Percentiles rank a stretch among this genome's conserved stretches.
Conservation (phyloP, 2,888 invertebrate genomes). For the Ennomos fuscantarius region DNA sequence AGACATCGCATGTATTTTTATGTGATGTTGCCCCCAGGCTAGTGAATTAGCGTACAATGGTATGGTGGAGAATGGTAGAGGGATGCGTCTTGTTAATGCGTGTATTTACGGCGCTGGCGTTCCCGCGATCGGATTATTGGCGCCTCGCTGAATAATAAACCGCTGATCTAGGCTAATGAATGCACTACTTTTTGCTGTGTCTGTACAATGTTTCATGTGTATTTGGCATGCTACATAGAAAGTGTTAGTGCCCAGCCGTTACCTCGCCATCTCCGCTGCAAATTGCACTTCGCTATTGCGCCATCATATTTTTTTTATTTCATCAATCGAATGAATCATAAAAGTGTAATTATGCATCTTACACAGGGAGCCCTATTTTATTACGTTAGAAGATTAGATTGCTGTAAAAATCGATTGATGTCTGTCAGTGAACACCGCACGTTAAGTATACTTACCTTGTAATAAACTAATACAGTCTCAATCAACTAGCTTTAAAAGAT, state of each 20-base stretch:
- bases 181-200: slow-evolving; percentile 51
- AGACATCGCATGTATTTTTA: slow-evolving; percentile 45
- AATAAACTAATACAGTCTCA: slow-evolving; percentile 1
- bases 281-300: slow-evolving; percentile 30
- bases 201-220: slow-evolving; percentile 13
- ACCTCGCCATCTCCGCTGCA: slow-evolving; percentile 16
- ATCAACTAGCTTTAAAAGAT: too few relatives aligned
- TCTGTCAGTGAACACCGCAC: slow-evolving; percentile 8
- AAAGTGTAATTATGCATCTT: slow-evolving; percentile 34
- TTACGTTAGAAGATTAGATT: slow-evolving; percentile 24
- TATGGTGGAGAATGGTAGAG: slow-evolving; percentile 5
- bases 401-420: slow-evolving; percentile 26
- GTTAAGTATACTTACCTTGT: slow-evolving; percentile 1
- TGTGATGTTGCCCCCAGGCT: slow-evolving; percentile 52
- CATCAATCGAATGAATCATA: slow-evolving; percentile 23
- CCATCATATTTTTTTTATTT: slow-evolving; percentile 27
- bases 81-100: slow-evolving; percentile 50
- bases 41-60: slow-evolving; percentile 31
- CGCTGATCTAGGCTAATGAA: slow-evolving; percentile 70
- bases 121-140: slow-evolving; percentile 67
- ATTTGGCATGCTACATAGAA: slow-evolving; percentile 1
- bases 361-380: slow-evolving; percentile 29
- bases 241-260: neutral
- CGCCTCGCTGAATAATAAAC: slow-evolving; percentile 74
- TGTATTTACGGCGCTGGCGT: slow-evolving; percentile 61